Evolutionary conservation across 2,797 vertebrate genomes (phyloP), one percentile per base, ranked within the genome.

Genomic region (Chrysocyon brachyurus): DNA sequence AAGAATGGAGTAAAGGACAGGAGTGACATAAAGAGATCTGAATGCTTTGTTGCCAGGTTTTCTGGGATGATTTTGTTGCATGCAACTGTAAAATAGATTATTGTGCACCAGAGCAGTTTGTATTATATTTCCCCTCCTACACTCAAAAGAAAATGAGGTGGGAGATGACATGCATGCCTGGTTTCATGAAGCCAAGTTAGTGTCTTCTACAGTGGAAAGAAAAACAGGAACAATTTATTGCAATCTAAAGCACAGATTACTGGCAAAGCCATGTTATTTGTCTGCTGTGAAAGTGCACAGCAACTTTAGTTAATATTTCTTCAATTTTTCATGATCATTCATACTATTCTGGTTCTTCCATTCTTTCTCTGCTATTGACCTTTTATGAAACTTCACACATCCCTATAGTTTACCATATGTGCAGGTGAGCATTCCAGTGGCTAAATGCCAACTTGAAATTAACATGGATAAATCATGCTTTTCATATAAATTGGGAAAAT

Each of bases 141-240:
- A 97, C 85, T 63, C 77, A 87, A 94, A 97, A 97, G 95, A 98
- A 97, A 98, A 98, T 98, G 98, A 98, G 96, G 97, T 98, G 96
- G 97, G 96, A 97, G 97, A 97, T 97, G 97, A 98, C 96, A 98
- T 97, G 93, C 63, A 6, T 96, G 97, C 96, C 85, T 97, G 87
- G 79, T 91, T 94, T 96, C 85, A 91, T 21, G 70, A 97, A 97
- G 96, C 97, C 97, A 98, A 96, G 91, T 92, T 96, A 97, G 97
- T 97, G 97, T 98, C 97, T 97, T 98, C 87, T 81, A 91, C 95
- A 96, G 92, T 97, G 96, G 96, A 97, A 98, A 97, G 95, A 96
- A 98, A 97, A 98, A 93, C 85, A 97, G 90, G 85, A 97, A 96
- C 91, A 96, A 97, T 97, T 97, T 98, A 97, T 96, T 96, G 90